Evolutionary conservation across 2,113 vertebrate species (phyloP), one percentile per base, ranked within the genome.

Genomic region (Alectura lathami): DNA sequence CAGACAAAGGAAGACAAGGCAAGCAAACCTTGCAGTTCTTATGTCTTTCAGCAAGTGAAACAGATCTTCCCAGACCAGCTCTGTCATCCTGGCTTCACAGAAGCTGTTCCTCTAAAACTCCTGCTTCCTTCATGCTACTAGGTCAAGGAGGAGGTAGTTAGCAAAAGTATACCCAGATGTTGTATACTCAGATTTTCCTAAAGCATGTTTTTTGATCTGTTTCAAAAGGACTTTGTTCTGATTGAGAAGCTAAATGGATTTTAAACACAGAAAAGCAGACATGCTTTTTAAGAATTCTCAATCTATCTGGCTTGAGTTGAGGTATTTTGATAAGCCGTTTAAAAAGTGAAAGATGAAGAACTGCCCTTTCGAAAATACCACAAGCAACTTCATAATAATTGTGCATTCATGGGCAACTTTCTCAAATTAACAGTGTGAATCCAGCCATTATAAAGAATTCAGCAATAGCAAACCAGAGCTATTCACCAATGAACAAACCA

Each of bases 1-100:
- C 62, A 67, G 83, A 92, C 91, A 94, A 94, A 81, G 53, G 34
- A 95, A 94, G 91, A 90, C 79, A 68, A 91, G 60, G 40, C 79
- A 94, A 64, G 68, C 42, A 63, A 85, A 42, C 40, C 23, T 77
- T 72, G 43, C 86, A 40, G 21, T 38, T 90, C 27, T 81, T 38
- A 53, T 79, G 36, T 67, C 83, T 83, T 94, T 74, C 72, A 72
- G 77, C 74, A 86, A 36, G n/a, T 80, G 64, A 51, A 62, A 59
- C 24, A 56, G 18, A 40, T 54, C 32, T 84, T 85, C 40, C 53
- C 45, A 50, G 66, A 85, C 16, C 40, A 85, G 47, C 57, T 94
- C 92, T 91, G 79, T 22, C 67, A 53, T 69, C 79, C 57, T 92
- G 40, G 59, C 22, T 84, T 88, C 83, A 67, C 81, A 92, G 83